Evolutionary conservation across 2,797 vertebrate species (phyloP), one percentile per base, ranked within the genome.

Genomic region (Catharus ustulatus): DNA sequence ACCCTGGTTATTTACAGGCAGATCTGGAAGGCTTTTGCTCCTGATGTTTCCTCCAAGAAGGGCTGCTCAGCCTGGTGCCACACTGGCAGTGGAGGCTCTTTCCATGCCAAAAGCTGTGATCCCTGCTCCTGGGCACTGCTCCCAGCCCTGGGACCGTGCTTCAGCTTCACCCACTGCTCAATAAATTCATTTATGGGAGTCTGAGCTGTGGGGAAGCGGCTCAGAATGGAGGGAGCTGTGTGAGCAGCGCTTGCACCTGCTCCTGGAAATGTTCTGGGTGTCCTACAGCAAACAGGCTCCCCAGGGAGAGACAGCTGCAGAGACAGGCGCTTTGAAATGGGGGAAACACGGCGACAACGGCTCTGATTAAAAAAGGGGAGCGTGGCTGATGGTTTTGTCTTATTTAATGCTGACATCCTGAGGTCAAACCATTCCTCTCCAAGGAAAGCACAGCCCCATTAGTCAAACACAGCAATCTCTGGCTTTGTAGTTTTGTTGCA

Each of bases 371-470:
- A 87, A 76, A 59, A 68, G 63, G 57, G 58, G 77, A 90, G 45
- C 5, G 0, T 40, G 11, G 4, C 5, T 22, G 34, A 34, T 87
- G 91, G 93, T 72, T 97, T 97, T 96, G 85, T 96, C 95, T 97
- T 96, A 90, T 92, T 96, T 96, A 96, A 89, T 32, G 89, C 89
- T 95, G 95, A 95, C 96, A 95, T 93, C 89, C 94, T 79, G 95
- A 95, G 97, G 97, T 96, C 96, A 96, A 89, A 75, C 63, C 16
- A 3, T 52, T 95, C 75, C 81, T 94, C 95, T 94, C 96, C 4
- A 2, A 93, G 95, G 95, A 72, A 90, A 89, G 78, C 87, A 30
- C 69, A 29, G 81, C 90, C 88, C n/a, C 80, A 69, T 95, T 93
- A 93, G 93, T 95, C 94, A 95, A 95, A 95, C 78, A 72, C 72